phyloP scores from a whole-genome alignment of 2,888 invertebrate species.

The Chaitophorus viminalis region DNA sequence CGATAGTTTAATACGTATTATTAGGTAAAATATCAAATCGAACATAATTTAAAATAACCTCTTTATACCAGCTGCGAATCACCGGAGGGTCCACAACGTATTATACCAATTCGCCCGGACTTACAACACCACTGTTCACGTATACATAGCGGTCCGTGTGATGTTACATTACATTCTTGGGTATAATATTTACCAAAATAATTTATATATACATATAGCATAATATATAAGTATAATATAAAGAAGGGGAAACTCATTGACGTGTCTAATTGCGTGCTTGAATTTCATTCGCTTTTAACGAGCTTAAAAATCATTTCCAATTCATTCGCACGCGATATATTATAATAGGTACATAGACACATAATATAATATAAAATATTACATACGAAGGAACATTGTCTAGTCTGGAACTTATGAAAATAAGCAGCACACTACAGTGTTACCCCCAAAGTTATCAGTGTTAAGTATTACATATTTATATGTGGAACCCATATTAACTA shows the following conservation, averaged over 20 bases:
- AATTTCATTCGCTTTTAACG: slow-evolving; percentile 30
- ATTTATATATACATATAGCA: slow-evolving; percentile 12
- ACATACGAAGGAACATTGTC: no score
- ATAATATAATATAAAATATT: no score
- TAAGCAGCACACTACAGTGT: not conserved
- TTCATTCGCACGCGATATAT: slow-evolving; percentile 31
- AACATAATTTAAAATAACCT: slow-evolving; percentile 17
- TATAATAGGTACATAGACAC: no score
- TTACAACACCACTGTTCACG: slow-evolving; percentile 1
- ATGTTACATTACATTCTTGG: slow-evolving; percentile 37
- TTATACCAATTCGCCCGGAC: slow-evolving; percentile 15
- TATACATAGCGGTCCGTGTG: slow-evolving; percentile 28
- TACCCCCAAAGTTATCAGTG: no score
- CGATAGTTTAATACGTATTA: slow-evolving; percentile 29
- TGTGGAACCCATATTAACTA: no score
- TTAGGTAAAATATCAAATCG: slow-evolving; percentile 13
- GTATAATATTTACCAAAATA: slow-evolving; percentile 36
- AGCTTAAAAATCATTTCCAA: slow-evolving; percentile 29
- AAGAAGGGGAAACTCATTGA: slow-evolving; percentile 1
- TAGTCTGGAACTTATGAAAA: not conserved
- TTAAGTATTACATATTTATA: no score
- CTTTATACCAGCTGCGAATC: slow-evolving; percentile 24
- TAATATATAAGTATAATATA: not conserved
- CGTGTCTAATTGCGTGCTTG: slow-evolving; percentile 45
- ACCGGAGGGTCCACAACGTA: slow-evolving; percentile 11